Evolutionary conservation across 2,113 vertebrate genomes (phyloP).

Genomic region (Semicossyphus pulcher): DNA sequence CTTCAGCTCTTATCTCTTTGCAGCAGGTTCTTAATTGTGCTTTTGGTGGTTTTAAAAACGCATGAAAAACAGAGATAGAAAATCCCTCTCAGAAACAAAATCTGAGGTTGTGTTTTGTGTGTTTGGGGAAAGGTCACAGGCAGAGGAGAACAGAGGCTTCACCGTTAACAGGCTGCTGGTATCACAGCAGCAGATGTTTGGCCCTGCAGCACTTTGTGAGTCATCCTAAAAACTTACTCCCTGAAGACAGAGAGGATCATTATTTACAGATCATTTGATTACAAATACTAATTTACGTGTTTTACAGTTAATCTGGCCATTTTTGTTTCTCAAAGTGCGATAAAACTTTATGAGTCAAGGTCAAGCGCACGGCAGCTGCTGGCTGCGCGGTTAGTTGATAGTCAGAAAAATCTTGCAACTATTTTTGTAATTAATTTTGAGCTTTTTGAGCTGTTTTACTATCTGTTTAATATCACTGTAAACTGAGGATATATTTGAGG

Average conservation of each 20-base stretch:
- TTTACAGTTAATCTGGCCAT: not conserved
- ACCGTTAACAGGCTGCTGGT: not conserved
- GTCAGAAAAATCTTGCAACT: too few relatives aligned
- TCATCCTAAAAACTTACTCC: constrained; percentile 24
- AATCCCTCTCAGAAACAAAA: not conserved
- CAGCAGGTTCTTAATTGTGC: constrained; percentile 31
- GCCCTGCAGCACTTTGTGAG: constrained; percentile 37
- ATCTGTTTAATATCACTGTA: too few relatives aligned
- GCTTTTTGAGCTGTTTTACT: too few relatives aligned
- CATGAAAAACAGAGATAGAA: not conserved
- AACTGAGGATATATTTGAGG: too few relatives aligned
- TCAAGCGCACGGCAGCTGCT: too few relatives aligned
- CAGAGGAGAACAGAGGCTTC: not conserved
- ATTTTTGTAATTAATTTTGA: too few relatives aligned
- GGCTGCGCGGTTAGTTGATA: too few relatives aligned
- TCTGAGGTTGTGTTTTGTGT: constrained; percentile 12
- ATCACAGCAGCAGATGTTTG: constrained; percentile 46
- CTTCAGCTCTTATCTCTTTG: constrained; percentile 33
- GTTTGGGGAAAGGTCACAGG: constrained; percentile 56
- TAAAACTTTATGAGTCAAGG: too few relatives aligned
- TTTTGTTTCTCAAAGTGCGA: not conserved
- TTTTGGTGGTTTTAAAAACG: constrained; percentile 4
- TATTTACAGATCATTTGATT: not conserved
- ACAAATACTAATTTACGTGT: not conserved
- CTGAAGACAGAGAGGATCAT: not conserved